Evolutionary conservation across 1,140 invertebrate genomes (phyloP).

Genomic region (Panagrolaimus sp.): DNA sequence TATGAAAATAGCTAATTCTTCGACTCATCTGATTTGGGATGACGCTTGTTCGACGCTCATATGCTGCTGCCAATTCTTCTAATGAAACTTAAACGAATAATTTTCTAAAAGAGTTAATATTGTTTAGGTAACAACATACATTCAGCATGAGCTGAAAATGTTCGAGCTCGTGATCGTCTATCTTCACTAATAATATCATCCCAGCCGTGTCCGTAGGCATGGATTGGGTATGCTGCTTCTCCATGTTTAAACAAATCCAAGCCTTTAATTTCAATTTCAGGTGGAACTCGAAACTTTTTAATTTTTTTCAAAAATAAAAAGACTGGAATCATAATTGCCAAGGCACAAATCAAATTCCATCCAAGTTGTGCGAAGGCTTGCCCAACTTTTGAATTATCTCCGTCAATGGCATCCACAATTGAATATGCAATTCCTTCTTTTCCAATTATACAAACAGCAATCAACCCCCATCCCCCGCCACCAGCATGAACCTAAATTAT

Average conservation of each 20-base stretch:
- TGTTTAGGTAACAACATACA: slow-evolving; percentile 1
- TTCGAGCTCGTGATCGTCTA: background rate
- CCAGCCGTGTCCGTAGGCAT: slow-evolving; percentile 62
- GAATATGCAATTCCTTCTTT: slow-evolving; percentile 54
- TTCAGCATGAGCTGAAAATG: slow-evolving; percentile 16
- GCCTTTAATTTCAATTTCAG: slow-evolving; percentile 64
- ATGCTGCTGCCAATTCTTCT: slow-evolving; percentile 25
- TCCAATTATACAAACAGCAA: slow-evolving; percentile 61
- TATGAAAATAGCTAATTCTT: slow-evolving; percentile 25
- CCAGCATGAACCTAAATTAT: slow-evolving; percentile 65
- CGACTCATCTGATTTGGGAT: background rate
- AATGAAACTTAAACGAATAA: slow-evolving; percentile 28
- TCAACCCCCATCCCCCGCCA: slow-evolving; percentile 65
- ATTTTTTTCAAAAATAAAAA: slow-evolving; percentile 62
- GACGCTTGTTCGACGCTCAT: slow-evolving; percentile 19
- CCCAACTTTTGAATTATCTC: slow-evolving; percentile 9
- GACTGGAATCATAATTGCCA: slow-evolving; percentile 62
- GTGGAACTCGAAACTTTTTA: slow-evolving; percentile 61
- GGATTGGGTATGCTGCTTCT: slow-evolving; percentile 64
- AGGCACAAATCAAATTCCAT: slow-evolving; percentile 63
- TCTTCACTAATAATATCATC: slow-evolving; percentile 41
- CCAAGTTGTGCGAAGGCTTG: slow-evolving; percentile 57
- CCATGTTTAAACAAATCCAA: slow-evolving; percentile 64
- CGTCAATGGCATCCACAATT: slow-evolving; percentile 23
- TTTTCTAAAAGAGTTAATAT: no score